Conservation (phyloP, 2,113 vertebrate species). For the Hemiscyllium ocellatum region DNA sequence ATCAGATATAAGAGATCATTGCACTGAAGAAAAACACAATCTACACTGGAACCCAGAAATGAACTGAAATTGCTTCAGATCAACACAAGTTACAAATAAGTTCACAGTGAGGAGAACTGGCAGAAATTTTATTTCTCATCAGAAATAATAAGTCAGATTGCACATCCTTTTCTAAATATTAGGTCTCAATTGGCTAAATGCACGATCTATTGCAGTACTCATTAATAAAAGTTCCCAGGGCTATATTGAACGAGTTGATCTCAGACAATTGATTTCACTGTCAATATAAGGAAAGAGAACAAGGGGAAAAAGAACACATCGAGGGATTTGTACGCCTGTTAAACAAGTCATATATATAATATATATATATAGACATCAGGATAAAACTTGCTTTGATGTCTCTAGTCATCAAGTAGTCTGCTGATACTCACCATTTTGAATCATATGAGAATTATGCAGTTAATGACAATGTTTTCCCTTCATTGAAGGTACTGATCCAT, state of each 20-base stretch:
- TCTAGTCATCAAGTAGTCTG: background rate
- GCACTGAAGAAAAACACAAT: background rate
- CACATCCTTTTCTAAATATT: background rate
- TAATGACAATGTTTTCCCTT: background rate
- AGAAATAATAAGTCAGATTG: background rate
- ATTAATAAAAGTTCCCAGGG: background rate
- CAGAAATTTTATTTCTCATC: background rate
- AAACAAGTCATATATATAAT: background rate
- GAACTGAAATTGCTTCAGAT: background rate
- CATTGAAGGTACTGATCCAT: background rate
- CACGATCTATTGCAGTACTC: background rate
- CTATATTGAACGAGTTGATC: background rate
- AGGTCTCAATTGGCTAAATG: background rate
- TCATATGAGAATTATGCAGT: background rate
- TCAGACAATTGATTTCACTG: background rate
- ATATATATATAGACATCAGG: background rate
- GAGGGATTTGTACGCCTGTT: background rate
- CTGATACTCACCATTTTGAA: background rate
- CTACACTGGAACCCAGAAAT: background rate
- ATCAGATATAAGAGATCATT: background rate
- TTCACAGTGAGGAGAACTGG: background rate
- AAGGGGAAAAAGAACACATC: background rate
- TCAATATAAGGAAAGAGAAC: background rate
- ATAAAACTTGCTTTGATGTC: background rate
- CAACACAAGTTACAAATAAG: background rate